Evolutionary conservation across 1,140 invertebrate genomes (phyloP).

Genomic region (Polyergus mexicanus): DNA sequence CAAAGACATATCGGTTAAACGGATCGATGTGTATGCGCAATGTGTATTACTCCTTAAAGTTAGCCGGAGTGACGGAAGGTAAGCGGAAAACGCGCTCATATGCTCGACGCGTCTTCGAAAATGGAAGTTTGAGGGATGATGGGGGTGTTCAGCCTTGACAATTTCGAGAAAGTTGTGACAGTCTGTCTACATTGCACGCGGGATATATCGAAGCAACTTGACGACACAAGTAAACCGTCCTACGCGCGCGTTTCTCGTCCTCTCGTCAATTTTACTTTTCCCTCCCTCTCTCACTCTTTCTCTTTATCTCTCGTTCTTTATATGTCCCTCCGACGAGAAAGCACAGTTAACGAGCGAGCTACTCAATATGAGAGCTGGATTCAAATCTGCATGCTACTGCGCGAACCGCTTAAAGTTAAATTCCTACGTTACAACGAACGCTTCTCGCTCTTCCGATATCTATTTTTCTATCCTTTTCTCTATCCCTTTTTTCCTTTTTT

Average conservation of each 20-base stretch:
- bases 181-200: slow-evolving; percentile 69
- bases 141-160: slow-evolving; percentile 71
- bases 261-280: slow-evolving; percentile 45
- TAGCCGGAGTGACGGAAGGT: slow-evolving; percentile 14
- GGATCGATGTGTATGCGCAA: neutral
- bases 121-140: slow-evolving; percentile 73
- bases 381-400: slow-evolving; percentile 58
- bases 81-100: slow-evolving; percentile 37
- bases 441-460: slow-evolving; percentile 59
- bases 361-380: slow-evolving; percentile 64
- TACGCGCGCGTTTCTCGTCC: slow-evolving; percentile 44
- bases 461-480: slow-evolving; percentile 21
- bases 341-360: slow-evolving; percentile 51
- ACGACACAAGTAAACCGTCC: slow-evolving; percentile 71
- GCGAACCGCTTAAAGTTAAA: slow-evolving; percentile 50
- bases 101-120: slow-evolving; percentile 49
- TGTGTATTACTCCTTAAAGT: slow-evolving; percentile 34
- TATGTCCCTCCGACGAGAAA: slow-evolving; percentile 41
- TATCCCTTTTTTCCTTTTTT: slow-evolving; percentile 2
- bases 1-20: neutral
- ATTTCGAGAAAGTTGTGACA: slow-evolving; percentile 75
- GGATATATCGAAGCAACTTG: slow-evolving; percentile 70
- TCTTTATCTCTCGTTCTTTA: too few relatives aligned
- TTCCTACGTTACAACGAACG: slow-evolving; percentile 6
- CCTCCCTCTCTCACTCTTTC: too few relatives aligned